Conservation (phyloP, 1,140 invertebrate species). For the Anastatus disparis region DNA sequence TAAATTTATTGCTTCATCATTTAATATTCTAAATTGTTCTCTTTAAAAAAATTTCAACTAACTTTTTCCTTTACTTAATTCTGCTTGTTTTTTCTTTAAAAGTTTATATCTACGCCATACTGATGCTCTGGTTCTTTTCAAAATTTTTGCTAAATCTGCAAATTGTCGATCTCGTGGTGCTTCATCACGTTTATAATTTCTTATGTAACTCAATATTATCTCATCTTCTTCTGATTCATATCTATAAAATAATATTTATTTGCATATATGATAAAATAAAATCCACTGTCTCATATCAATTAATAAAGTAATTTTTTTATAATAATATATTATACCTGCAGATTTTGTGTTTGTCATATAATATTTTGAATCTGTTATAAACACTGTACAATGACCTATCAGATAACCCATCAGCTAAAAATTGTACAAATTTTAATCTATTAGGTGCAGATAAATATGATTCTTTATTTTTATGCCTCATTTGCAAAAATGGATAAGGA, state of each 20-base stretch:
- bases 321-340: constrained; percentile 45
- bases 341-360: constrained; percentile 42
- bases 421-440: constrained; percentile 54
- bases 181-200: constrained; percentile 41
- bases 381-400: constrained; percentile 55
- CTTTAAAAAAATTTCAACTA: not conserved
- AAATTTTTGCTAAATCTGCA: constrained; percentile 50
- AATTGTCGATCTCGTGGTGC: constrained; percentile 45
- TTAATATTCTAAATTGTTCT: not conserved
- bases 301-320: no score
- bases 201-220: constrained; percentile 50
- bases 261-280: constrained; percentile 12
- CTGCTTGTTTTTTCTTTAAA: constrained; percentile 13
- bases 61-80: not conserved
- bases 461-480: constrained; percentile 23
- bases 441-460: constrained; percentile 35
- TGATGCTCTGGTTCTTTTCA: constrained; percentile 56
- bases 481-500: constrained; percentile 47
- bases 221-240: constrained; percentile 49
- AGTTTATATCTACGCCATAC: constrained; percentile 56
- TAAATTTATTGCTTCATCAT: no score
- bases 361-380: constrained; percentile 52
- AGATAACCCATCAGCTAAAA: constrained; percentile 53
- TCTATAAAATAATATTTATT: constrained; percentile 40
- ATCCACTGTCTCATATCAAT: no score